These are phyloP conservation scores for Perca schrenkii DNA, from an alignment of 2,113 vertebrate genomes.

Conservation along the genomic window DNA sequence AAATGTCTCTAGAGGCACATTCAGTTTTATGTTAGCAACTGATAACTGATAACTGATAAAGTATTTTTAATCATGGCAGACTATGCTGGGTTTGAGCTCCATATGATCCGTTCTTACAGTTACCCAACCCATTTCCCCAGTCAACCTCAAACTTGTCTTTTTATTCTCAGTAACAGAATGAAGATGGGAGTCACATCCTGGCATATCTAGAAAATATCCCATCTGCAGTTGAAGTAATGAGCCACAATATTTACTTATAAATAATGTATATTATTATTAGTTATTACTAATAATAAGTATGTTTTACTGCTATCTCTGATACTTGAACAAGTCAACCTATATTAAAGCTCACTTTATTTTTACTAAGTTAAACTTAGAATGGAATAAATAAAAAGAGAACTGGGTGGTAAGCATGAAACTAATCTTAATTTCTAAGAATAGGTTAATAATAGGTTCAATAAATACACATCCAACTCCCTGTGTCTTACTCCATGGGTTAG, in stretches of 20 bases:
- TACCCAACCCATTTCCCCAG: constrained; percentile 6
- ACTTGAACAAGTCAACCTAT: background rate
- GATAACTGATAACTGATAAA: background rate
- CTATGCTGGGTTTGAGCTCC: background rate
- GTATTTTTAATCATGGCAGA: background rate
- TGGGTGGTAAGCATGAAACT: background rate
- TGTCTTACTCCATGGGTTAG: constrained; percentile 13
- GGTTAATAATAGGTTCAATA: background rate
- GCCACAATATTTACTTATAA: constrained; percentile 1
- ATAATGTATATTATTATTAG: background rate
- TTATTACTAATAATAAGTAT: background rate
- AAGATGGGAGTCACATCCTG: constrained; percentile 26
- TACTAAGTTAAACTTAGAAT: background rate
- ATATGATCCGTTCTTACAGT: constrained; percentile 1
- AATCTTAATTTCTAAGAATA: background rate
- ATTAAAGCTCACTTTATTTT: background rate
- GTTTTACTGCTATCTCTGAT: background rate
- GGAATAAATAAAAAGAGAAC: background rate
- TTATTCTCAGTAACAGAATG: constrained; percentile 3
- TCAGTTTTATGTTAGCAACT: background rate
- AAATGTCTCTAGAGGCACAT: background rate
- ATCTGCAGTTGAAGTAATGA: constrained; percentile 11
- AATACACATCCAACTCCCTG: constrained; percentile 34
- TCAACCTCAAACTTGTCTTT: background rate
- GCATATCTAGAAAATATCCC: background rate